Evolutionary conservation across 1,140 invertebrate species (phyloP).

Genomic region (Tetramorium parvispinum): DNA sequence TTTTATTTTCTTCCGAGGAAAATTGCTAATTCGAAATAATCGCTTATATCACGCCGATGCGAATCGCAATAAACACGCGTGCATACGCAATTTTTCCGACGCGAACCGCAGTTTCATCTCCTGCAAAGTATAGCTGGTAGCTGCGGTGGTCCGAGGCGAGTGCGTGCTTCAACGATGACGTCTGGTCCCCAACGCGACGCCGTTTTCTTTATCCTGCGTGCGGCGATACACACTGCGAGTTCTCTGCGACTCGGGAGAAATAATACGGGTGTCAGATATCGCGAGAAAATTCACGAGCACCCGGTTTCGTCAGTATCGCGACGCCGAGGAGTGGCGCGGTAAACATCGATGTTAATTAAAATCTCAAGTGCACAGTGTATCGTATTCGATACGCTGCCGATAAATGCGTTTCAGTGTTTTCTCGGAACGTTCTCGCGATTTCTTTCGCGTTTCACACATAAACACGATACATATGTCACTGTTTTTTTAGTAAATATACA

Average conservation of each 20-base stretch:
- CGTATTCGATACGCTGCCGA: background rate
- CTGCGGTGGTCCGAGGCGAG: background rate
- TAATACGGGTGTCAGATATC: background rate
- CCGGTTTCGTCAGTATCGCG: background rate
- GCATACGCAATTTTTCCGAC: background rate
- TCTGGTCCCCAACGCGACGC: background rate
- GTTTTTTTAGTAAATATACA: background rate
- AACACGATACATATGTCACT: background rate
- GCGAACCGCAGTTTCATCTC: background rate
- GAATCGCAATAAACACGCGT: background rate
- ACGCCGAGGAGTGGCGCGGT: background rate
- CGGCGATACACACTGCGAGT: slow-evolving; percentile 23
- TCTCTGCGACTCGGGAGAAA: slow-evolving; percentile 2
- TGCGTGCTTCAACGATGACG: slow-evolving; percentile 37
- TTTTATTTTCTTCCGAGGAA: background rate
- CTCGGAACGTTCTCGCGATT: background rate
- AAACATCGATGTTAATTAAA: slow-evolving; percentile 19
- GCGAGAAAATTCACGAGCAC: background rate
- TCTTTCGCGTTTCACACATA: background rate
- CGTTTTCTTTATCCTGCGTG: slow-evolving; percentile 26
- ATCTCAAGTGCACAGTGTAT: slow-evolving; percentile 28
- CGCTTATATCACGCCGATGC: background rate
- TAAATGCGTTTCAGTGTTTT: slow-evolving; percentile 10
- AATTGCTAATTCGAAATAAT: background rate
- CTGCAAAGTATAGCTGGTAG: background rate